Evolutionary conservation across 2,888 invertebrate genomes (phyloP).

Genomic region (Gnatocerus cornutus): DNA sequence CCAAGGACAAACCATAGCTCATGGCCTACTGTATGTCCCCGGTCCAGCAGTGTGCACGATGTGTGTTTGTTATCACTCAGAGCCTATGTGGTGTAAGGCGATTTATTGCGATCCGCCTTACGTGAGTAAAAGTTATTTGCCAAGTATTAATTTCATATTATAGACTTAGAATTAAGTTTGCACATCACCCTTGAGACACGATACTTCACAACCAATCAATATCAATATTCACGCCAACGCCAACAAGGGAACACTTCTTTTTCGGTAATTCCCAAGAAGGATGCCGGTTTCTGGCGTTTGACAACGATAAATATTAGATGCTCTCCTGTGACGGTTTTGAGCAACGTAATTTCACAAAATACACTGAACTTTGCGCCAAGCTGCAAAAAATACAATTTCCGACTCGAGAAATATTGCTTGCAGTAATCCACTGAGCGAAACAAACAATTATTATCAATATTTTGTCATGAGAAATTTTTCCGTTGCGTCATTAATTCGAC

Average conservation of each 20-base stretch:
- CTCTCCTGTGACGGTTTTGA: neutral
- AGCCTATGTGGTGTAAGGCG: conserved; percentile 90
- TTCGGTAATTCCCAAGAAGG: conserved; percentile 25
- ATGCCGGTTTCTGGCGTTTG: neutral
- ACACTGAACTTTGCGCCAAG: no score
- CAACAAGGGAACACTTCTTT: conserved; percentile 23
- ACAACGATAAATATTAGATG: conserved; percentile 4
- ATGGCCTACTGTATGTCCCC: conserved; percentile 87
- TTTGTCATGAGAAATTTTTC: no score
- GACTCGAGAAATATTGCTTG: no score
- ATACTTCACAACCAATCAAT: conserved; percentile 19
- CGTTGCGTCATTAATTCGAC: no score
- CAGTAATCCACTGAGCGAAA: no score
- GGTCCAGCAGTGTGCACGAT: conserved; percentile 89
- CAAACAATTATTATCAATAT: no score
- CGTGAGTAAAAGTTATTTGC: conserved; percentile 73
- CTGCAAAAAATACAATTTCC: no score
- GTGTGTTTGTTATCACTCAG: conserved; percentile 89
- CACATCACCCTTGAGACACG: neutral
- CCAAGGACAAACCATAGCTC: conserved; percentile 84
- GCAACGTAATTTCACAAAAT: neutral
- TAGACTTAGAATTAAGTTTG: conserved; percentile 12
- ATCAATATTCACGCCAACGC: conserved; percentile 8
- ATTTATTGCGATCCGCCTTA: conserved; percentile 91
- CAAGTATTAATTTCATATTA: conserved; percentile 1